Conservation (phyloP, 1,140 invertebrate genomes). For the Saccostrea echinata region DNA sequence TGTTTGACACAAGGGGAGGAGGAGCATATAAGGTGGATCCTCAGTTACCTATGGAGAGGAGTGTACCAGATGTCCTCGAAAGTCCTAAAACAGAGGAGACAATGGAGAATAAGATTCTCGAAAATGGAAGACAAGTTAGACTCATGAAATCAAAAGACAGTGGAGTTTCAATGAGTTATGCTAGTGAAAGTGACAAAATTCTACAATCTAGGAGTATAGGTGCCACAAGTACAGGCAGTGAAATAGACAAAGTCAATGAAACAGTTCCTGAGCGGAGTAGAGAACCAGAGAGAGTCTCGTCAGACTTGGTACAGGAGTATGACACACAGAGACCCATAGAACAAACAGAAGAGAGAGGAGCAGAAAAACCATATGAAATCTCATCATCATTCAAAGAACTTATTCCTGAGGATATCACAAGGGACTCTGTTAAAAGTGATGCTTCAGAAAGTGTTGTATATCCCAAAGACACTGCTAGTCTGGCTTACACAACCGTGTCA, state of each 20-base stretch:
- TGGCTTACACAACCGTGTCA: constrained; percentile 19
- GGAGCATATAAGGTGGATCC: not conserved
- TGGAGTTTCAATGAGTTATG: constrained; percentile 31
- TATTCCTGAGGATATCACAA: constrained; percentile 13
- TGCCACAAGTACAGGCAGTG: not conserved
- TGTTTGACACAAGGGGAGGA: not conserved
- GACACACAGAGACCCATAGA: not conserved
- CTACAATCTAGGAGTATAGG: not conserved
- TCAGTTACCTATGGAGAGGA: not conserved
- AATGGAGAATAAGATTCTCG: not conserved
- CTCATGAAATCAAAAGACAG: constrained; percentile 9
- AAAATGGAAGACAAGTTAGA: not conserved
- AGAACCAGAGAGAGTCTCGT: not conserved
- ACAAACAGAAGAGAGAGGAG: not conserved
- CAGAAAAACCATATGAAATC: not conserved
- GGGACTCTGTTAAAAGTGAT: constrained; percentile 18
- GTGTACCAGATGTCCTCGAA: not conserved
- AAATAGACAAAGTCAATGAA: not conserved
- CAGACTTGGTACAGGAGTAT: not conserved
- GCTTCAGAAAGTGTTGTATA: constrained; percentile 20
- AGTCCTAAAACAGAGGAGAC: not conserved
- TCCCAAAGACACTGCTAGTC: not conserved
- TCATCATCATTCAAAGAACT: not conserved
- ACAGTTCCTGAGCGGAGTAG: not conserved
- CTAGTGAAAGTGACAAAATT: not conserved